Base-by-base conservation (phyloP, 2,113 vertebrate species). In the Cranoglanis bouderius region DNA sequence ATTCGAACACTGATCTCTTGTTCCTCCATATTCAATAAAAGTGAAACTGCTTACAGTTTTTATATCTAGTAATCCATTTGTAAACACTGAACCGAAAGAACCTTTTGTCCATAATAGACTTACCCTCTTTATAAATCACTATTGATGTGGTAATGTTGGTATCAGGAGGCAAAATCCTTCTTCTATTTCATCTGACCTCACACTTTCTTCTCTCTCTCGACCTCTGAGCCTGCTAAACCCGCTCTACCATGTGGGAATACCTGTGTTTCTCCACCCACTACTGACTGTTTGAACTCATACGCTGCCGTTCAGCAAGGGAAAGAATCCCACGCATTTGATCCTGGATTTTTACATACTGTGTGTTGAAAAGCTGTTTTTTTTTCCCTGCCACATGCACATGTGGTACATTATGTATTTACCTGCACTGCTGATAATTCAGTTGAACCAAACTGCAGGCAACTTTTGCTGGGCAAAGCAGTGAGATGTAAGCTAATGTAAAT, bases 311-410 rank as follows among this genome's bases (percentile, higher is more conserved):
- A 67, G 72, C 53, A 70, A 32, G 59, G 72, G 49, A 84, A 57
- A 49, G 61, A 88, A 86, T 87, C 85, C 53, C n/a, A 40, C 61
- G 75, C 32, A 63, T 88, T 63, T 88, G 75, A 88, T 88, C 40
- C 84, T 78, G 26, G 81, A 29, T 87, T 87, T 82, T 86, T 55
- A 35, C 49, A 32, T 53, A 9, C 29, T 55, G 77, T 53, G n/a
- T 16, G 26, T 49, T 49, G 13, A 29, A 78, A 7, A 49, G 1
- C 75, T 26, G 74, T 14, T 13, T 75, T 75, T 77, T 75, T 43
- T 4, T 9, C 46, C 19, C 35, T 43, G 19, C 19, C 72, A 26
- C 21, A 26, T 1, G 10, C 9, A 78, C 26, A n/a, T 24, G 46
- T 49, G 72, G 38, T 2, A 26, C 9, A 46, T 74, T 38, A 72